Evolutionary conservation across 53 echinoderm and acorn worm species (phyloP), one percentile per base, ranked within the genome.

Genomic region (Stichopus horrens): DNA sequence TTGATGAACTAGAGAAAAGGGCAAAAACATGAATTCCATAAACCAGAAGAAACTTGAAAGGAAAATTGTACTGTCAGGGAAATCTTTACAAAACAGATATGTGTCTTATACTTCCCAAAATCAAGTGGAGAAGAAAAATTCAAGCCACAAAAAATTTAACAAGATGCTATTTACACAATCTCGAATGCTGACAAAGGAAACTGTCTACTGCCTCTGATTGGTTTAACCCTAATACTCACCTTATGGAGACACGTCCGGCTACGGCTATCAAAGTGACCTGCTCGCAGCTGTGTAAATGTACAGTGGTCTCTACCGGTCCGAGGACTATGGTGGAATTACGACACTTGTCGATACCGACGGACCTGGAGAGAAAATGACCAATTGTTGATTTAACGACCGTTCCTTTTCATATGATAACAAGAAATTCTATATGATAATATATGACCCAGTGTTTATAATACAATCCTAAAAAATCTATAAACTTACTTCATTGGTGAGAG

Each of bases 301-400:
- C 90, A 5, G 95, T 87, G 16, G 95, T 96, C 74, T 94, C 94
- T n/a, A 98, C 99, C 7, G 94, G 93, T 8, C 95, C 99, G 5
- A 96, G 89, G 9, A 96, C 93, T 18, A 98, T 93, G 7, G 99
- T 98, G 8, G 99, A 94, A 85, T 94, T 92, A 13, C 99, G 92
- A 83, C 99, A 98, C 65, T 98, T 98, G 63, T 98, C 99, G 60
- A 98, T 94, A 71, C 91, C 96, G 68, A 93, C 95, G 90, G 81
- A 93, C 83, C 99, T 98, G 60, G 10, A 60, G 56, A 75, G 20
- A 22, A 75, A 75, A 75, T 75, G 11, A 67, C n/a, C 11, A 11
- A 67, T 67, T 67, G 66, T 67, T 67, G 13, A 67, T 1, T 1
- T 67, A 1, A 37, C 37, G 37, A 37, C 2, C 37, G 2, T 37